phyloP scores from a whole-genome alignment of 2,888 invertebrate genomes.

The Plagodis dolabraria region DNA sequence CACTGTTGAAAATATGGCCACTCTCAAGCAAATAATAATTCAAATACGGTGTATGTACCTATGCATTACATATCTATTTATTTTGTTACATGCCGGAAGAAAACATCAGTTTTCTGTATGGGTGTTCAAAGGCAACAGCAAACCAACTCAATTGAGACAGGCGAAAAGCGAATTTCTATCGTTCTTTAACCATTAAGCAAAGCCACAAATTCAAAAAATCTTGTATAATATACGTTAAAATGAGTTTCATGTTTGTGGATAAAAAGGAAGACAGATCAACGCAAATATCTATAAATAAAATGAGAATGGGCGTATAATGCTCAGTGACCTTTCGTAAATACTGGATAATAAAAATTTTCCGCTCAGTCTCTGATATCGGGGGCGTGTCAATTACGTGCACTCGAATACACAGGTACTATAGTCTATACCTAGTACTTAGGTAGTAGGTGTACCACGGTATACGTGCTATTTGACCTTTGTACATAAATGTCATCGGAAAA shows the following conservation, averaged over 20 bases:
- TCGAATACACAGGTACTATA: conserved; percentile 7
- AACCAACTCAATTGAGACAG: too few relatives aligned
- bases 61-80: too few relatives aligned
- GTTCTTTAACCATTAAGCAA: too few relatives aligned
- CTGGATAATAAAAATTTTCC: conserved; percentile 32
- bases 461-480: conserved; percentile 48
- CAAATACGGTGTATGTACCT: too few relatives aligned
- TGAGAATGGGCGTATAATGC: conserved; percentile 28
- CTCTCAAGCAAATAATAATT: too few relatives aligned
- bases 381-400: conserved; percentile 17
- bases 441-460: conserved; percentile 3
- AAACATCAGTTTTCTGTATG: too few relatives aligned
- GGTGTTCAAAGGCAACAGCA: too few relatives aligned
- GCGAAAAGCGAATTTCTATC: too few relatives aligned
- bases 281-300: conserved; percentile 26
- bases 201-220: too few relatives aligned
- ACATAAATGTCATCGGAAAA: conserved; percentile 42
- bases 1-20: too few relatives aligned
- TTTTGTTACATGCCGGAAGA: too few relatives aligned
- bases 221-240: too few relatives aligned
- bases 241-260: not conserved
- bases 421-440: not conserved
- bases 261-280: conserved; percentile 1
- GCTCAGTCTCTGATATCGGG: conserved; percentile 28
- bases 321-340: conserved; percentile 44